Evolutionary conservation across 2,113 vertebrate species (phyloP), one percentile per base, ranked within the genome.

Genomic region (Anthoscopus minutus): DNA sequence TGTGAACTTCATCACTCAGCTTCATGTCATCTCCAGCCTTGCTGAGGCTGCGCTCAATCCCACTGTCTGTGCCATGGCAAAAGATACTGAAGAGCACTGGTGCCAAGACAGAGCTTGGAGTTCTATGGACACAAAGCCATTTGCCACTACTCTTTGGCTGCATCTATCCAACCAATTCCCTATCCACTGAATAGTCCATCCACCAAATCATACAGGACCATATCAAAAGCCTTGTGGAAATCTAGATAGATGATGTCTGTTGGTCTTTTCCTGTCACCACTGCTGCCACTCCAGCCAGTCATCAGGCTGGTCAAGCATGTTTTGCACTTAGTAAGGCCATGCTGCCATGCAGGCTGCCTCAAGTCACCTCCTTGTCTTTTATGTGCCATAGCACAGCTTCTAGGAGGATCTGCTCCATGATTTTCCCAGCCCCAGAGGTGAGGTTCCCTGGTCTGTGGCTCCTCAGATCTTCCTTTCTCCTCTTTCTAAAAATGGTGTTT

Each of bases 31-130:
- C 42, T 48, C 35, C 42, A 71, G 6, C 47, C 21, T 56, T 48
- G 42, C 11, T 35, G 31, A 64, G 25, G 9, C 31, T 56, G 17
- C 8, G 37, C 42, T 50, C 1, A 0, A 33, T 44, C 18, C 21
- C 7, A 16, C 12, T 42, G 18, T 22, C 35, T 37, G 25, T 56
- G 22, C 16, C 37, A 37, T 24, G 0, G 0, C 28, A 65, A 31
- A 51, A 37, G 5, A 13, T 28, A 22, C 7, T 42, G 27, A 44
- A 45, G 44, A 44, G 8, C 23, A 30, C 19, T 5, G 14, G 13
- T 28, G 15, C 27, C 38, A 72, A 38, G 44, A n/a, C 8, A 65
- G 30, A 47, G 33, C 9, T 31, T 35, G 56, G 56, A 42, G 14
- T 19, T 72, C 31, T 57, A 27, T 37, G 44, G 12, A 30, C 22